A percentile compares a stretch with the other conserved stretches of the same genome.
These are phyloP conservation scores for Axinella damicornis DNA, from an alignment of 37 sponge, comb jelly and placozoan species.

Conservation along the genomic window DNA sequence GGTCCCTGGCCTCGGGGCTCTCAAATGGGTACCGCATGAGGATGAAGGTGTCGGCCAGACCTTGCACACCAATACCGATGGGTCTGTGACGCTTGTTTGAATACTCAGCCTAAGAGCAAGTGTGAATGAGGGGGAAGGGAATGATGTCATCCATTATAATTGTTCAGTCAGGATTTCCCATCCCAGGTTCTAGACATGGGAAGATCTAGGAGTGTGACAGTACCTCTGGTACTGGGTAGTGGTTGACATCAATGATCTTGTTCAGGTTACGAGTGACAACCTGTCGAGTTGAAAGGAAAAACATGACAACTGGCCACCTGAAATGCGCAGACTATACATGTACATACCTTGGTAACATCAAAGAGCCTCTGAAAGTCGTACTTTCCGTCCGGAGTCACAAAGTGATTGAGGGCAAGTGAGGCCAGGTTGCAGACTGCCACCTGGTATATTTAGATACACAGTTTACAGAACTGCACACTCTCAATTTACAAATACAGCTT, in stretches of 20 bases:
- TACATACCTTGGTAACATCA: conserved; percentile 87
- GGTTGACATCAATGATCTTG: conserved; percentile 96
- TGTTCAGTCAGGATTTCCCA: too few relatives aligned
- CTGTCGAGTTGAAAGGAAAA: conserved; percentile 26
- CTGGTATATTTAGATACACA: conserved; percentile 13
- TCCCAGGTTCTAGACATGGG: too few relatives aligned
- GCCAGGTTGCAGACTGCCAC: conserved; percentile 99
- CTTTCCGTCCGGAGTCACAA: conserved; percentile 71
- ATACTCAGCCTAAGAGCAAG: conserved; percentile 59
- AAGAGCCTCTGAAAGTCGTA: conserved; percentile 92
- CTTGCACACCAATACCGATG: conserved; percentile 99
- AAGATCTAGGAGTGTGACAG: too few relatives aligned
- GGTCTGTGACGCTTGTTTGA: conserved; percentile 97
- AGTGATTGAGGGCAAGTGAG: conserved; percentile 92
- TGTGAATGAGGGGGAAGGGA: conserved; percentile 16
- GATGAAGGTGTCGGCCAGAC: conserved; percentile 98
- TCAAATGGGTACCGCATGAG: conserved; percentile 97
- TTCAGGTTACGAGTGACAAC: conserved; percentile 96
- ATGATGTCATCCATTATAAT: too few relatives aligned
- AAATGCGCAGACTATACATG: background rate
- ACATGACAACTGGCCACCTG: background rate
- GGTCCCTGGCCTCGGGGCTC: conserved; percentile 81
- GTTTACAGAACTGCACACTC: too few relatives aligned
- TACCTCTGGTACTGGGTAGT: conserved; percentile 95
- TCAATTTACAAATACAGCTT: too few relatives aligned